Evolutionary conservation across 2,888 invertebrate species (phyloP).

Genomic region (Apotomis turbidana): DNA sequence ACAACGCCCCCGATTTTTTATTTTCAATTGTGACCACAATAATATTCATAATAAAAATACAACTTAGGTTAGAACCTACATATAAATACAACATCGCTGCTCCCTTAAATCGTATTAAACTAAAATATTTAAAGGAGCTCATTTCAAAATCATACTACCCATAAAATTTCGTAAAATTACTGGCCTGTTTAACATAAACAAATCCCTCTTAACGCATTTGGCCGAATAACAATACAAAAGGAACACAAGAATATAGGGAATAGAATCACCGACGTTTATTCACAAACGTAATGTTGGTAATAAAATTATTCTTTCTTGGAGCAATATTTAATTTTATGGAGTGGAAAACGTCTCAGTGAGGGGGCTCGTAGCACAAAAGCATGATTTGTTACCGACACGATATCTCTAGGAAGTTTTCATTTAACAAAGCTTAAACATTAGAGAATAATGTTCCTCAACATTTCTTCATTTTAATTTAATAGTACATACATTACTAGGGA

Average conservation of each 20-base stretch:
- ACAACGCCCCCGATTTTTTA: no score
- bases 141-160: slow-evolving; percentile 18
- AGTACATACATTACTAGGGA: no score
- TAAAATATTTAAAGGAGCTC: slow-evolving; percentile 17
- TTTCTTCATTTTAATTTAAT: slow-evolving; percentile 18
- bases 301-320: slow-evolving; percentile 65
- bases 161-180: slow-evolving; percentile 16
- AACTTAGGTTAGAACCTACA: background rate
- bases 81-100: background rate
- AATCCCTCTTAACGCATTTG: slow-evolving; percentile 31
- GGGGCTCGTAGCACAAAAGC: slow-evolving; percentile 65
- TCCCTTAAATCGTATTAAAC: slow-evolving; percentile 11
- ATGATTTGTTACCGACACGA: slow-evolving; percentile 73
- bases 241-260: slow-evolving; percentile 8
- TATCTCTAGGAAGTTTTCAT: slow-evolving; percentile 58
- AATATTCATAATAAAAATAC: background rate
- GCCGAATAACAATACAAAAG: slow-evolving; percentile 31
- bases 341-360: slow-evolving; percentile 69
- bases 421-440: slow-evolving; percentile 45
- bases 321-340: slow-evolving; percentile 78
- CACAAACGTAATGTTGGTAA: slow-evolving; percentile 52
- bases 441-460: slow-evolving; percentile 39
- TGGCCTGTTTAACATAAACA: slow-evolving; percentile 36
- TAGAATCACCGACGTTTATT: slow-evolving; percentile 29
- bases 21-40: no score